Evolutionary conservation across 2,888 invertebrate species (phyloP).

Genomic region (Tetragnatha montana): DNA sequence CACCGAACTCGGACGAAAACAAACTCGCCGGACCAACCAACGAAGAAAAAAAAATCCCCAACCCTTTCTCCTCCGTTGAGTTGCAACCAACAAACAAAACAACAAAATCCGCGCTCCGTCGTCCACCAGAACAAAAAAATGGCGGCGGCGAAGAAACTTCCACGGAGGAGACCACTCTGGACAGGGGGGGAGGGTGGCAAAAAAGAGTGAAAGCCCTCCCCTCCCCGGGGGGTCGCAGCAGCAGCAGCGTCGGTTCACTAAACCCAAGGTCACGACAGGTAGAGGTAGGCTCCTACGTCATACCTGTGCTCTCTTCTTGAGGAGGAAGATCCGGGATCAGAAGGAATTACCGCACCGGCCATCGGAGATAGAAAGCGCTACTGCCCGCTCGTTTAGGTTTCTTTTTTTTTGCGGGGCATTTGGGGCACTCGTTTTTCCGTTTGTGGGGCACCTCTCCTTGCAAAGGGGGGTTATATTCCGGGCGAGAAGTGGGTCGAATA

Average conservation of each 20-base stretch:
- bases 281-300: conserved; percentile 51
- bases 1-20: conserved; percentile 25
- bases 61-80: background rate
- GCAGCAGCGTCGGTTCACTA: conserved; percentile 60
- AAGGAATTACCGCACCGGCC: background rate
- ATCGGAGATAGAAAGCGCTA: background rate
- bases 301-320: conserved; percentile 1
- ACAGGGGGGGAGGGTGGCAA: background rate
- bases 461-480: too few species aligned
- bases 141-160: too few species aligned
- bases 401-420: too few species aligned
- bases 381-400: background rate
- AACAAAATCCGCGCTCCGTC: background rate
- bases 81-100: background rate
- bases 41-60: background rate
- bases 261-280: conserved; percentile 66
- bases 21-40: background rate
- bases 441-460: too few species aligned
- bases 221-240: conserved; percentile 7
- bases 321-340: conserved; percentile 63
- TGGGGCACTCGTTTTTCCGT: too few species aligned
- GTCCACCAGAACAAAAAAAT: conserved; percentile 8
- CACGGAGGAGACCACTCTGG: conserved; percentile 9
- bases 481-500: too few species aligned
- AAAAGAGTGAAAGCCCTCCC: background rate